Percentiles rank a stretch among this genome's conserved stretches.
These are phyloP conservation scores for Arenaria interpres DNA, from an alignment of 2,113 vertebrate species.

Conservation along the genomic window DNA sequence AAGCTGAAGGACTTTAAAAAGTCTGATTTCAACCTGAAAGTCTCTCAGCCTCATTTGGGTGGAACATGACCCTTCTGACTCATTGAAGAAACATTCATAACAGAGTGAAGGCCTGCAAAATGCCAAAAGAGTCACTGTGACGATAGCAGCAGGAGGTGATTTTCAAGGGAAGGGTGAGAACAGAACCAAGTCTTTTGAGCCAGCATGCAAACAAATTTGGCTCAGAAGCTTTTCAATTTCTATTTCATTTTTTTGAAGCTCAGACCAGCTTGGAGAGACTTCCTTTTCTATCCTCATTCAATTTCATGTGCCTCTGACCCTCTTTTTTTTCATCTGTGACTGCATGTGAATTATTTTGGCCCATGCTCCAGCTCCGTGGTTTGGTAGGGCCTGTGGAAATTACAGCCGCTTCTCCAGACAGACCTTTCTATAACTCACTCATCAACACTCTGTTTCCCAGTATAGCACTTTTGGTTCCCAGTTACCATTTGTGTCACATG, in stretches of 20 bases:
- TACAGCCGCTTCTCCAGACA: not conserved
- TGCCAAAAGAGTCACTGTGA: not conserved
- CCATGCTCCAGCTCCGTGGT: rapidly evolving
- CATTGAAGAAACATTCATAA: not conserved
- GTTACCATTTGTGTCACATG: not conserved
- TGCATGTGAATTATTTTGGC: not conserved
- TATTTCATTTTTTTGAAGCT: not conserved
- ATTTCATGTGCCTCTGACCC: not conserved
- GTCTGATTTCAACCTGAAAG: conserved; percentile 6
- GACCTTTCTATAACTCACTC: not conserved
- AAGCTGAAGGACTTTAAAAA: not conserved
- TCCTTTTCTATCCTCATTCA: rapidly evolving
- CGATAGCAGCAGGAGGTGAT: not conserved
- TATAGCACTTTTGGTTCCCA: not conserved
- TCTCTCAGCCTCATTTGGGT: not conserved
- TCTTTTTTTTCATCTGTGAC: not conserved
- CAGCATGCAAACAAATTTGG: not conserved
- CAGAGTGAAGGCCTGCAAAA: not conserved
- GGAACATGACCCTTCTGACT: conserved; percentile 26
- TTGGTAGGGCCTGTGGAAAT: not conserved
- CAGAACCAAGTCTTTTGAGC: not conserved
- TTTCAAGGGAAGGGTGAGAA: not conserved
- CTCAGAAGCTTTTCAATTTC: not conserved
- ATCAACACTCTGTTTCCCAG: not conserved
- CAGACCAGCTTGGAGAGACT: not conserved